These are phyloP conservation scores for Eupithecia dodoneata DNA, from an alignment of 2,888 invertebrate species.

Conservation along the genomic window DNA sequence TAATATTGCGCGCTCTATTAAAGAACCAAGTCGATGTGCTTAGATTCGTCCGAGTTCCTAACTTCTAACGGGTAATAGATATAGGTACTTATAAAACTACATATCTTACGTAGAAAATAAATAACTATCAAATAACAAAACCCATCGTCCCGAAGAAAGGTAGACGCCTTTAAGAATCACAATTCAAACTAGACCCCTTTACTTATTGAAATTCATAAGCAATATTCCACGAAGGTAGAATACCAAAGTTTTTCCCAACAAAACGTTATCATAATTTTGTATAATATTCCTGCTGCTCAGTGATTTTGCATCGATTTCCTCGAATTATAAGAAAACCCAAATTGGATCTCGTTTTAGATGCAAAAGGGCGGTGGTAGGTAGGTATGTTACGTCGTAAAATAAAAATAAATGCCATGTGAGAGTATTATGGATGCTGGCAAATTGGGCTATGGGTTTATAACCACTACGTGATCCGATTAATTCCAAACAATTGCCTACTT, in stretches of 20 bases:
- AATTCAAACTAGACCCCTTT: conserved; percentile 10
- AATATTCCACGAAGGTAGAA: conserved; percentile 6
- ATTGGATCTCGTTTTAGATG: conserved; percentile 39
- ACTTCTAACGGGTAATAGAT: not conserved
- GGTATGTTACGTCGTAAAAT: conserved; percentile 34
- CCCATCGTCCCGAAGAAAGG: conserved; percentile 1
- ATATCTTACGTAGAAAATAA: not conserved
- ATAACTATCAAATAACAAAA: not conserved
- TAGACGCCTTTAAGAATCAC: not conserved
- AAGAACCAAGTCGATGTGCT: not conserved
- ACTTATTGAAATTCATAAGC: conserved; percentile 11
- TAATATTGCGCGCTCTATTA: not conserved
- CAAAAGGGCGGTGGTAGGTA: conserved; percentile 15
- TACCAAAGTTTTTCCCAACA: conserved; percentile 11
- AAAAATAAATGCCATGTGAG: conserved; percentile 42
- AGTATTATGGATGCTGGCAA: conserved; percentile 31
- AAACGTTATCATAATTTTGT: conserved; percentile 17
- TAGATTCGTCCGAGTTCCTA: too few species aligned
- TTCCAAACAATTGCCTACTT: not conserved
- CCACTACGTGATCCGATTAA: conserved; percentile 13
- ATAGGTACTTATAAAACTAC: not conserved
- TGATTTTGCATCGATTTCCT: conserved; percentile 16
- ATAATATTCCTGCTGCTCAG: conserved; percentile 12
- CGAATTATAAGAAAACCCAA: conserved; percentile 42
- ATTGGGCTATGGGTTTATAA: conserved; percentile 24